A percentile compares a stretch with the other conserved stretches of the same genome.
phyloP scores from a whole-genome alignment of 2,888 invertebrate genomes.

The Stramonita haemastoma region DNA sequence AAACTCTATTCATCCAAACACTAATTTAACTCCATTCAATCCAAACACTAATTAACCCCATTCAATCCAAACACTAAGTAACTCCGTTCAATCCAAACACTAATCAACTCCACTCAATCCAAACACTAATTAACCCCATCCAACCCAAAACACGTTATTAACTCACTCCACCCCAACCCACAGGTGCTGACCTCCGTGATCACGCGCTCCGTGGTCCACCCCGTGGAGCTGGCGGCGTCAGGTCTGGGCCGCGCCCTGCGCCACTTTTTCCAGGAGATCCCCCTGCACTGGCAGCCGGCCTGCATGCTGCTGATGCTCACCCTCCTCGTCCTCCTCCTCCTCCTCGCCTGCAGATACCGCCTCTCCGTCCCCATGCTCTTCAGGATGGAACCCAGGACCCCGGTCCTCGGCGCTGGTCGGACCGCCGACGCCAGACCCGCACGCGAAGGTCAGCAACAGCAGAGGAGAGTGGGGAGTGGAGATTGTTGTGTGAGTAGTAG shows the following conservation, averaged over 20 bases:
- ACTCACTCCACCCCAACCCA: no score
- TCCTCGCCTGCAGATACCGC: slow-evolving; percentile 66
- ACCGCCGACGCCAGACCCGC: neutral
- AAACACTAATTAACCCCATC: no score
- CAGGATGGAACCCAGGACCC: slow-evolving; percentile 66
- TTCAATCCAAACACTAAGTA: no score
- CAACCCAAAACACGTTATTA: no score
- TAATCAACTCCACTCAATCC: no score
- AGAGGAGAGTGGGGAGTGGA: neutral
- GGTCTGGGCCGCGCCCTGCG: slow-evolving; percentile 63
- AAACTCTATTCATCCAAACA: no score
- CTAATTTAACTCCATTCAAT: no score
- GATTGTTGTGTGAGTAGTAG: no score
- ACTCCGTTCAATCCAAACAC: no score
- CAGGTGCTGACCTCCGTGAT: slow-evolving; percentile 69
- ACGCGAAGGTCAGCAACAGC: neutral
- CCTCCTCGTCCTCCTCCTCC: slow-evolving; percentile 50
- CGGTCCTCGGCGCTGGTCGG: slow-evolving; percentile 41
- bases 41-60: no score
- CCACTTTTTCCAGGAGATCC: slow-evolving; percentile 68
- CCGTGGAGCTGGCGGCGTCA: slow-evolving; percentile 59
- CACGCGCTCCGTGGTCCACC: slow-evolving; percentile 64
- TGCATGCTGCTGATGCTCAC: slow-evolving; percentile 57
- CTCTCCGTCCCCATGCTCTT: slow-evolving; percentile 61
- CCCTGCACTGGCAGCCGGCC: slow-evolving; percentile 70